phyloP scores from a whole-genome alignment of 2,113 vertebrate species.

The Cyprinus carpio region DNA sequence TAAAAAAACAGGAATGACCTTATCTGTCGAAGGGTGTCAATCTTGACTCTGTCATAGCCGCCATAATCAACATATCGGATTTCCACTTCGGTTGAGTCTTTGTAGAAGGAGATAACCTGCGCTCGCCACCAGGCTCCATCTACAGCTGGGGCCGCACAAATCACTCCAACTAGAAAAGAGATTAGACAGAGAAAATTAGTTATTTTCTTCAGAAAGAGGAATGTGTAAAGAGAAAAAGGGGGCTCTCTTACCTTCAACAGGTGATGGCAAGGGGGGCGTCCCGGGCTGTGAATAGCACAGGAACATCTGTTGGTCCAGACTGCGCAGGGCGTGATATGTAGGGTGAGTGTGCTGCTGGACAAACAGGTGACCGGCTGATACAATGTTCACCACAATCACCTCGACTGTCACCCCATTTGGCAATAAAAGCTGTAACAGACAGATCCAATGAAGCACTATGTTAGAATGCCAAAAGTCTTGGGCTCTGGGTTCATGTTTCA shows the following conservation, averaged over 20 bases:
- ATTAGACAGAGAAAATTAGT: neutral
- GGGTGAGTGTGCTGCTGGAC: slow-evolving; percentile 96
- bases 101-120: slow-evolving; percentile 90
- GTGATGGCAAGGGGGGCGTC: slow-evolving; percentile 87
- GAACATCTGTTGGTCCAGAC: slow-evolving; percentile 96
- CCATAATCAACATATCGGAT: slow-evolving; percentile 96
- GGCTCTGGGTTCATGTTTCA: too few relatives aligned
- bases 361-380: slow-evolving; percentile 91
- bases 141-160: slow-evolving; percentile 90
- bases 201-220: neutral
- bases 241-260: slow-evolving; percentile 80
- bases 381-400: slow-evolving; percentile 92
- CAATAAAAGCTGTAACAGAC: slow-evolving; percentile 82
- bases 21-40: slow-evolving; percentile 88
- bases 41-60: slow-evolving; percentile 92
- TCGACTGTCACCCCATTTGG: slow-evolving; percentile 90
- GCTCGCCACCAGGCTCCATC: slow-evolving; percentile 95
- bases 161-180: slow-evolving; percentile 83
- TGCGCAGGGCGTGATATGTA: slow-evolving; percentile 90
- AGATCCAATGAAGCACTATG: neutral
- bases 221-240: neutral
- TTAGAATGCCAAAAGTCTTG: neutral
- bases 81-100: slow-evolving; percentile 89
- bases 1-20: slow-evolving; percentile 69
- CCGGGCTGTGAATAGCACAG: slow-evolving; percentile 92